Percentiles rank a stretch among this genome's conserved stretches.
Evolutionary conservation across 2,797 vertebrate genomes (phyloP).

Genomic region (Emydoidea blandingii): DNA sequence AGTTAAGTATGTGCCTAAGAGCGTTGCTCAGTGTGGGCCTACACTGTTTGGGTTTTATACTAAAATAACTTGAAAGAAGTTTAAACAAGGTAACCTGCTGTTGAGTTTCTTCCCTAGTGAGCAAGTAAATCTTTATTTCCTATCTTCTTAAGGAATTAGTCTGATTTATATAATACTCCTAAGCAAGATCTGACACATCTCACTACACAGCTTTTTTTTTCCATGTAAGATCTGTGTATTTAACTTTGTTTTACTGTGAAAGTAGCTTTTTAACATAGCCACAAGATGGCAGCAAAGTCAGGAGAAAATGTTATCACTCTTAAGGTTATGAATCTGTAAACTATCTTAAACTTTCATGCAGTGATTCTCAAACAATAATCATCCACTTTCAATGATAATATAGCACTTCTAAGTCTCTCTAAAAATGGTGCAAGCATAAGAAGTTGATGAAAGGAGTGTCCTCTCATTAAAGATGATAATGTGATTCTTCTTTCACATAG

Average conservation of each 20-base stretch:
- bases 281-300: conserved; percentile 73
- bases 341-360: neutral
- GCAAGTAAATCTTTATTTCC: neutral
- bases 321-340: neutral
- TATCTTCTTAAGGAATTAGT: neutral
- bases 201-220: neutral
- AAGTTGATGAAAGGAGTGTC: neutral
- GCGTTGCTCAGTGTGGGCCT: conserved; percentile 61
- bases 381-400: neutral
- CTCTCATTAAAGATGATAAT: neutral
- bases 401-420: neutral
- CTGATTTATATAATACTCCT: neutral
- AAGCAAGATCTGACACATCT: neutral
- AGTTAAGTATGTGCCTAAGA: neutral
- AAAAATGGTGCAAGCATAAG: neutral
- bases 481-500: neutral
- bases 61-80: conserved; percentile 21
- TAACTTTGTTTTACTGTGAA: neutral
- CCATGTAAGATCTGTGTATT: neutral
- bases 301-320: neutral
- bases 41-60: conserved; percentile 12
- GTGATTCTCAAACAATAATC: neutral
- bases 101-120: conserved; percentile 22
- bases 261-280: conserved; percentile 1
- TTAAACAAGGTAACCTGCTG: neutral